phyloP scores from a whole-genome alignment of 2,797 vertebrate species.

The Salarias fasciatus region DNA sequence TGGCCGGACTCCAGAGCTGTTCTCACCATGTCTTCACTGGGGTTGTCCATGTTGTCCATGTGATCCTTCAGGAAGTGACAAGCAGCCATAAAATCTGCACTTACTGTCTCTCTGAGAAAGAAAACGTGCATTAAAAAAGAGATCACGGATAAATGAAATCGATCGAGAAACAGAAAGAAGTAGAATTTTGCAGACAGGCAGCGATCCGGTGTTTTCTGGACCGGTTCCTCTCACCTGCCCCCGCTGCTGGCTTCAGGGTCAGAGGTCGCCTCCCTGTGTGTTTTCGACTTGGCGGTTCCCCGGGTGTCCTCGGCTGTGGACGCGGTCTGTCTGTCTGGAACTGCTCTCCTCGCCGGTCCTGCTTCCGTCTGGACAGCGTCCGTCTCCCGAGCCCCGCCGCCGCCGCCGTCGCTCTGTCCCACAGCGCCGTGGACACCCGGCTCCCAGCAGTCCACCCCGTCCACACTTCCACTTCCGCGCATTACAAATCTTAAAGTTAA shows the following conservation, averaged over 20 bases:
- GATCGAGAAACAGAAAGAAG: no score
- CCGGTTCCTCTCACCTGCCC: slow-evolving; percentile 64
- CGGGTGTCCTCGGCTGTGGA: slow-evolving; percentile 40
- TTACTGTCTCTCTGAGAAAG: slow-evolving; percentile 79
- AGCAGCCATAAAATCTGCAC: slow-evolving; percentile 85
- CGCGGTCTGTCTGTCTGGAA: slow-evolving; percentile 56
- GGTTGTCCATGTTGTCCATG: slow-evolving; percentile 87
- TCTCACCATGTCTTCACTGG: slow-evolving; percentile 79
- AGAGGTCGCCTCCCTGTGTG: slow-evolving; percentile 54
- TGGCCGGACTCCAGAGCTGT: not conserved
- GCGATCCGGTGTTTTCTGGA: slow-evolving; percentile 10
- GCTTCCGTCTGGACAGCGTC: slow-evolving; percentile 54
- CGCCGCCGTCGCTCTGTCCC: slow-evolving; percentile 31
- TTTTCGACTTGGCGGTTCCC: slow-evolving; percentile 53
- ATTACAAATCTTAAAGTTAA: slow-evolving; percentile 79
- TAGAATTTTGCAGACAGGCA: not conserved
- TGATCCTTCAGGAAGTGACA: slow-evolving; percentile 88
- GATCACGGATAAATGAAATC: not conserved
- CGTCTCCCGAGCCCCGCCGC: slow-evolving; percentile 34
- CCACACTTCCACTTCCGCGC: slow-evolving; percentile 80
- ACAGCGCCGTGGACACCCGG: slow-evolving; percentile 58
- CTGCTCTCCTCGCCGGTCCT: no score
- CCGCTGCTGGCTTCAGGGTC: slow-evolving; percentile 43
- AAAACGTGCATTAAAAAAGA: not conserved
- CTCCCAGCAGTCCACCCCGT: slow-evolving; percentile 65